phyloP scores from a whole-genome alignment of 2,888 invertebrate genomes.

The Lissocephala sabroskyi region DNA sequence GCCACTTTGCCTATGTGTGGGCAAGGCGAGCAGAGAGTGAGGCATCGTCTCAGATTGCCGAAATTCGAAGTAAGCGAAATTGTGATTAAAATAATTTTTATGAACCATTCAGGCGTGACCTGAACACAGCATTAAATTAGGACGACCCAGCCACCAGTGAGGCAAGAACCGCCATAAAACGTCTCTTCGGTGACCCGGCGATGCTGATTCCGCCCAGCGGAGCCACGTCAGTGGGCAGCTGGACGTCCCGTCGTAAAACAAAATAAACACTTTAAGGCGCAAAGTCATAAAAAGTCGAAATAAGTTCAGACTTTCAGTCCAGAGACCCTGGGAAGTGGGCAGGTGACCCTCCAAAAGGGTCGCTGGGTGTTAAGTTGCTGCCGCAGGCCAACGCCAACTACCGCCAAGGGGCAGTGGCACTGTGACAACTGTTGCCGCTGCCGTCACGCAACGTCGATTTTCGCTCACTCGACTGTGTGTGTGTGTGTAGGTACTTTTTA shows the following conservation, averaged over 20 bases:
- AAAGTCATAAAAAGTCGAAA: conserved; percentile 53
- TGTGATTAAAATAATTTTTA: conserved; percentile 58
- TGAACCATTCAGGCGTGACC: conserved; percentile 48
- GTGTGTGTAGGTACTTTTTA: background rate
- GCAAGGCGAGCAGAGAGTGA: no score
- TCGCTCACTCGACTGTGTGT: no score
- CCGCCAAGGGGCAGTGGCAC: background rate
- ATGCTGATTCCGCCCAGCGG: no score
- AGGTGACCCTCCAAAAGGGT: no score
- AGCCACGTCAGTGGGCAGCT: background rate
- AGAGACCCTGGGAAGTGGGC: background rate
- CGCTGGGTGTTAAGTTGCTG: no score
- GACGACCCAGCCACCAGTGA: conserved; percentile 7
- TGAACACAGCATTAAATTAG: conserved; percentile 25
- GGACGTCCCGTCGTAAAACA: conserved; percentile 45
- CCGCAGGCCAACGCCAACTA: no score
- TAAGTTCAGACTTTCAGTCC: conserved; percentile 23
- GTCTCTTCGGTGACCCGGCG: background rate
- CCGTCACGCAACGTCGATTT: background rate
- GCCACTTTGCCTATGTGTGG: no score
- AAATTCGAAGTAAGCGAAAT: conserved; percentile 33
- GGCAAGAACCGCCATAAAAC: conserved; percentile 8
- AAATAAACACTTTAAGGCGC: conserved; percentile 60
- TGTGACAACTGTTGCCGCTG: conserved; percentile 34
- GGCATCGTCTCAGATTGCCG: background rate